phyloP scores from a whole-genome alignment of 2,113 vertebrate genomes.

The Eretmochelys imbricata region DNA sequence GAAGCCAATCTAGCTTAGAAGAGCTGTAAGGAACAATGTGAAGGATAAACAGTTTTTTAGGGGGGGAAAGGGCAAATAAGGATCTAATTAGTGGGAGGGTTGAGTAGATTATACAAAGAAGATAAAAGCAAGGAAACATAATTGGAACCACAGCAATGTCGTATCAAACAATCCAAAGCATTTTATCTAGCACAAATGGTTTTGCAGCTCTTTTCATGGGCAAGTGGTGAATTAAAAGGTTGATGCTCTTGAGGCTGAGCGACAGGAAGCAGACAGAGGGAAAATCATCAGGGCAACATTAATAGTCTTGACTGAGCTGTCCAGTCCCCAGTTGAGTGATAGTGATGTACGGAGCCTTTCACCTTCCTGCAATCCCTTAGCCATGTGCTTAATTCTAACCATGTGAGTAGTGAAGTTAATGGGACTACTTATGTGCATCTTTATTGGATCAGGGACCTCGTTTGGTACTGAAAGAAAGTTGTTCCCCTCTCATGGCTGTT shows the following conservation, averaged over 20 bases:
- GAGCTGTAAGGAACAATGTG: slow-evolving; percentile 52
- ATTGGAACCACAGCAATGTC: slow-evolving; percentile 69
- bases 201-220: slow-evolving; percentile 24
- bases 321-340: background rate
- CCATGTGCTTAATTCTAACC: accelerated
- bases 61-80: slow-evolving; percentile 59
- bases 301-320: background rate
- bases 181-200: slow-evolving; percentile 40
- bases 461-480: background rate
- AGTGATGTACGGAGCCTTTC: background rate
- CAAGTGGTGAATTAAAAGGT: slow-evolving; percentile 27
- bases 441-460: background rate
- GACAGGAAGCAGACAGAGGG: slow-evolving; percentile 5
- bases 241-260: slow-evolving; percentile 55
- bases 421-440: background rate
- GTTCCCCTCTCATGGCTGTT: accelerated
- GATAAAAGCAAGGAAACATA: slow-evolving; percentile 71
- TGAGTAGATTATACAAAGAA: slow-evolving; percentile 58
- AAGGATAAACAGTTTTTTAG: slow-evolving; percentile 60
- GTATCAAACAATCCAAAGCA: slow-evolving; percentile 46
- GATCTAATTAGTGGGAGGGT: slow-evolving; percentile 75
- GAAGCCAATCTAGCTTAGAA: slow-evolving; percentile 58
- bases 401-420: background rate
- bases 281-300: background rate
- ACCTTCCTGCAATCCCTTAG: accelerated